Percentiles rank a stretch among this genome's conserved stretches.
Conservation (phyloP, 2,888 invertebrate species). For the Catocala nupta region DNA sequence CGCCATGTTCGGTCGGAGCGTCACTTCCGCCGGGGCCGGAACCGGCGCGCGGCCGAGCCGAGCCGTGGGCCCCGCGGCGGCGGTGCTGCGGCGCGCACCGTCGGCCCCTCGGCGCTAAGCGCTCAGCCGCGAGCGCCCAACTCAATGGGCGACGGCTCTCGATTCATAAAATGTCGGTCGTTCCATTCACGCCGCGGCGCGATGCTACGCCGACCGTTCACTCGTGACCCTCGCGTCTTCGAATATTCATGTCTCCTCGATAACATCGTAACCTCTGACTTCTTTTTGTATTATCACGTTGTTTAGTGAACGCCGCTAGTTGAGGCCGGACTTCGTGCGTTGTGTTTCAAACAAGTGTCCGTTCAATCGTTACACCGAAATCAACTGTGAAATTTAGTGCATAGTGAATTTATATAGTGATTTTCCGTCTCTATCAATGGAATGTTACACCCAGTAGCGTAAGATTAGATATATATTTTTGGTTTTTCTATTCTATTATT, state of each 20-base stretch:
- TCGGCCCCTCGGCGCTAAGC: constrained; percentile 59
- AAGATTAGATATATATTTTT: constrained; percentile 72
- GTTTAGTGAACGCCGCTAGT: constrained; percentile 79
- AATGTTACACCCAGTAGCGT: constrained; percentile 78
- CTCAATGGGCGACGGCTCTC: constrained; percentile 84
- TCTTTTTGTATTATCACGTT: constrained; percentile 84
- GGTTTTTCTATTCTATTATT: constrained; percentile 53
- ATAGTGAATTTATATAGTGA: constrained; percentile 80
- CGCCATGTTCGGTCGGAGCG: constrained; percentile 85
- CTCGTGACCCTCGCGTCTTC: constrained; percentile 87
- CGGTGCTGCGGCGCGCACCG: constrained; percentile 65
- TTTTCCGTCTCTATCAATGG: constrained; percentile 73
- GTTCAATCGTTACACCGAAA: constrained; percentile 67
- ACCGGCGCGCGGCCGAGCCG: constrained; percentile 69
- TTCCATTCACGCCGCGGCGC: constrained; percentile 84
- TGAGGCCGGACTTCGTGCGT: constrained; percentile 77
- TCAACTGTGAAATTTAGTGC: constrained; percentile 80
- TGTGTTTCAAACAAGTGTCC: constrained; percentile 82
- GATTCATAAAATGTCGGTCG: constrained; percentile 87
- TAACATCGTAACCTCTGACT: constrained; percentile 86
- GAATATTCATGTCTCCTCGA: constrained; percentile 87
- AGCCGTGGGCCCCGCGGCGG: constrained; percentile 69
- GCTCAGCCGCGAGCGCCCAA: constrained; percentile 60
- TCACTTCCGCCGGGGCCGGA: constrained; percentile 84
- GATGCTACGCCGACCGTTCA: constrained; percentile 82